Percentiles rank a stretch among this genome's conserved stretches.
Evolutionary conservation across 1,140 invertebrate genomes (phyloP).

Genomic region (Aleiodes sp.): DNA sequence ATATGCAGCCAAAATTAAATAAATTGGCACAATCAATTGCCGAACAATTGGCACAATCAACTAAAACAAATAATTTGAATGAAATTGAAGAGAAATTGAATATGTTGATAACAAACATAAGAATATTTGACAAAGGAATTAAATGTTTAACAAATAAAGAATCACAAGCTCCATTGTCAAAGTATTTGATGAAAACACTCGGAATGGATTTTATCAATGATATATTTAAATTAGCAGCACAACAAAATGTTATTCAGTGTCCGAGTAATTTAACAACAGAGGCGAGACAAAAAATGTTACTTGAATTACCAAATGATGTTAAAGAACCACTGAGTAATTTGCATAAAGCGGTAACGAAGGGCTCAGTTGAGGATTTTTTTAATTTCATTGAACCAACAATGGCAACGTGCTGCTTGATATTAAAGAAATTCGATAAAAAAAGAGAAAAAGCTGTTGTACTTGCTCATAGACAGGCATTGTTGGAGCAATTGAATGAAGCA

Average conservation of each 20-base stretch:
- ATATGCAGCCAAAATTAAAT: conserved; percentile 70
- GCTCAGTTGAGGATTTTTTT: conserved; percentile 81
- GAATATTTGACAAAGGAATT: conserved; percentile 87
- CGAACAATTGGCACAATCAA: conserved; percentile 68
- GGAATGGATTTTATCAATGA: conserved; percentile 86
- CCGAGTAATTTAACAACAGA: conserved; percentile 71
- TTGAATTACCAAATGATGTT: conserved; percentile 74
- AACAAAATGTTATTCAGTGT: conserved; percentile 70
- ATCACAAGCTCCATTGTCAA: conserved; percentile 74
- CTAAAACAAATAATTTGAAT: conserved; percentile 53
- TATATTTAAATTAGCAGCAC: conserved; percentile 76
- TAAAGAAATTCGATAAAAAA: conserved; percentile 90
- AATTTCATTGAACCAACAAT: conserved; percentile 76
- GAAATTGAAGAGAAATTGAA: conserved; percentile 80
- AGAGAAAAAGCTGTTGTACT: conserved; percentile 81
- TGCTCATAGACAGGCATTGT: conserved; percentile 82
- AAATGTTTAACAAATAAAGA: conserved; percentile 72
- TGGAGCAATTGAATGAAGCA: conserved; percentile 78
- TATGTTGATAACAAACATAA: conserved; percentile 77
- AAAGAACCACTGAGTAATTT: conserved; percentile 70
- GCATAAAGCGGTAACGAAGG: conserved; percentile 71
- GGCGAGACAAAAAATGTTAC: conserved; percentile 74
- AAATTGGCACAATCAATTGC: conserved; percentile 70
- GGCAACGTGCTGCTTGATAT: conserved; percentile 79
- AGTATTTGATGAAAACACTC: conserved; percentile 85